Evolutionary conservation across 2,888 invertebrate genomes (phyloP).

Genomic region (Coelopa pilipes): DNA sequence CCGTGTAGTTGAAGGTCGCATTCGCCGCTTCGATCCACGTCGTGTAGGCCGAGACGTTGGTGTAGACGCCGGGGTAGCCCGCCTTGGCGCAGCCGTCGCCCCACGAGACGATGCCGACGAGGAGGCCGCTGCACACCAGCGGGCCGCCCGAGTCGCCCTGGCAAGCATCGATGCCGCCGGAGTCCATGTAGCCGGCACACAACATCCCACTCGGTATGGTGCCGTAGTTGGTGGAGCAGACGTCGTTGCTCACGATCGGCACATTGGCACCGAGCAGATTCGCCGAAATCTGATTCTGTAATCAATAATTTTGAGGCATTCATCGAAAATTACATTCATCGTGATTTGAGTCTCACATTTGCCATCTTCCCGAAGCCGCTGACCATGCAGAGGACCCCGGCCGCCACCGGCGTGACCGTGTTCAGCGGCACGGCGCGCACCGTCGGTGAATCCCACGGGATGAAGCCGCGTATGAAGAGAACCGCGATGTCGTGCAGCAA

Average conservation of each 20-base stretch:
- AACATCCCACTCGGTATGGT: slow-evolving; percentile 48
- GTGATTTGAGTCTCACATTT: slow-evolving; percentile 46
- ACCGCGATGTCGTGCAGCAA: slow-evolving; percentile 55
- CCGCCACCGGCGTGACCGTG: neutral
- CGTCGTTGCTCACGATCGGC: slow-evolving; percentile 42
- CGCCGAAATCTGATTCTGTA: slow-evolving; percentile 38
- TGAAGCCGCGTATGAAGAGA: slow-evolving; percentile 53
- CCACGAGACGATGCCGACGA: slow-evolving; percentile 58
- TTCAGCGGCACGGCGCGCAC: slow-evolving; percentile 48
- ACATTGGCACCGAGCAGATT: slow-evolving; percentile 45
- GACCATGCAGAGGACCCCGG: slow-evolving; percentile 47
- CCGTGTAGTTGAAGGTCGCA: slow-evolving; percentile 48
- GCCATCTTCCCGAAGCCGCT: slow-evolving; percentile 56
- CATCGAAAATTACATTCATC: neutral
- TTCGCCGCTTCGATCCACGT: slow-evolving; percentile 52
- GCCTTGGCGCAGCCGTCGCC: slow-evolving; percentile 51
- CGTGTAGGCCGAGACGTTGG: slow-evolving; percentile 53
- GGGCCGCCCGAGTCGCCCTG: slow-evolving; percentile 63
- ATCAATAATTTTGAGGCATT: neutral
- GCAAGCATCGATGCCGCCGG: slow-evolving; percentile 57
- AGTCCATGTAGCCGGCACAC: slow-evolving; percentile 53
- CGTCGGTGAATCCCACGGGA: slow-evolving; percentile 47
- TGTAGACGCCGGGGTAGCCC: slow-evolving; percentile 57
- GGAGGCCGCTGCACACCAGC: slow-evolving; percentile 47
- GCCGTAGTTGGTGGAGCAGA: slow-evolving; percentile 46